Evolutionary conservation across 2,888 invertebrate species (phyloP).

Genomic region (Zhuqinia jingwanae): DNA sequence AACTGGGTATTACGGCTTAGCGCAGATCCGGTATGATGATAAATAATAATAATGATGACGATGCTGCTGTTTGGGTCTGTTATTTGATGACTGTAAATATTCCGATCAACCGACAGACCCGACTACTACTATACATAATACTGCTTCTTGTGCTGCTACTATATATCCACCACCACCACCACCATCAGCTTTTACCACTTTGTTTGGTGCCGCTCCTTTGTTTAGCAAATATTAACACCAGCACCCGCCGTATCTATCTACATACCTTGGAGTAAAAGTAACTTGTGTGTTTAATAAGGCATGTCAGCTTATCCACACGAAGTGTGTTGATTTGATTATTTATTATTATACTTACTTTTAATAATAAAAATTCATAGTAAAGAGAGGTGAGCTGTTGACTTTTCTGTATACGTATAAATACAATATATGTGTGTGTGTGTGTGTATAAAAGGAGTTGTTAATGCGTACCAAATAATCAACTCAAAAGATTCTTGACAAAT

Average conservation of each 20-base stretch:
- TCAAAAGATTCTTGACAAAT: neutral
- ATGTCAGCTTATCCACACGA: slow-evolving; percentile 65
- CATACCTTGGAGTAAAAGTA: neutral
- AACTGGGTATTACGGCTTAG: too few species aligned
- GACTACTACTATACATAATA: too few species aligned
- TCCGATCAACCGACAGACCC: slow-evolving; percentile 13
- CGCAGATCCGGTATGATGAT: slow-evolving; percentile 20
- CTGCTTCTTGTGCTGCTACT: too few species aligned
- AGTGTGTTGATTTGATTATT: slow-evolving; percentile 62
- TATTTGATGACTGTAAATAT: slow-evolving; percentile 1
- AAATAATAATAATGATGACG: neutral
- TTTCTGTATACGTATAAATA: too few species aligned
- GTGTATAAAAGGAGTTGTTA: too few species aligned
- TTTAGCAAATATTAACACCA: slow-evolving; percentile 45
- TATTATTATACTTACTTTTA: neutral
- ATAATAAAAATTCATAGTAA: slow-evolving; percentile 43
- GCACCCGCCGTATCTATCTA: too few species aligned
- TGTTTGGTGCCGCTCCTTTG: slow-evolving; percentile 58
- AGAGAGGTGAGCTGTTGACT: too few species aligned
- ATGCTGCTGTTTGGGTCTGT: neutral
- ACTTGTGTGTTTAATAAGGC: slow-evolving; percentile 52
- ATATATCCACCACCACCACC: too few species aligned
- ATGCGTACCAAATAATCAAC: neutral
- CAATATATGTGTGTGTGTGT: too few species aligned
- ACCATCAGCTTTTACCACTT: slow-evolving; percentile 22